These are phyloP conservation scores for Oxystoma pomonae DNA, from an alignment of 2,888 invertebrate genomes.

Conservation along the genomic window DNA sequence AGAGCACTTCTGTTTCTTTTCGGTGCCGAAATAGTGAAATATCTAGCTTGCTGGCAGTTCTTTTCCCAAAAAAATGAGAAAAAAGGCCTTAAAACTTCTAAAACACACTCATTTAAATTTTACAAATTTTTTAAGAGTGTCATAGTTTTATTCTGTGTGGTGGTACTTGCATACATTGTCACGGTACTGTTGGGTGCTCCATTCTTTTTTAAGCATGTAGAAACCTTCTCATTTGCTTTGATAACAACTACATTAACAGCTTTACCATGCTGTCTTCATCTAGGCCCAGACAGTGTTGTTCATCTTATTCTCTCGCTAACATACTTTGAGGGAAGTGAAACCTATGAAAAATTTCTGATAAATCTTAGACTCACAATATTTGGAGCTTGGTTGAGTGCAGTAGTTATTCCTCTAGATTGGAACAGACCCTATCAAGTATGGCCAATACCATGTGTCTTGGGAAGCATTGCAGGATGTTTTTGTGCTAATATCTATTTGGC, in stretches of 20 bases:
- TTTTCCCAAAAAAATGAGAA: constrained; percentile 33
- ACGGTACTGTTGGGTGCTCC: constrained; percentile 69
- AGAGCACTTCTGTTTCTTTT: constrained; percentile 43
- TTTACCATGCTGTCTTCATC: constrained; percentile 58
- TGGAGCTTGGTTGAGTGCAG: constrained; percentile 81
- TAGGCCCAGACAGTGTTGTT: constrained; percentile 57
- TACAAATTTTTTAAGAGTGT: constrained; percentile 31
- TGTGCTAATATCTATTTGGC: constrained; percentile 27
- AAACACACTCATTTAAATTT: constrained; percentile 24
- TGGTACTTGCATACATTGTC: constrained; percentile 54
- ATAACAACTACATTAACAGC: constrained; percentile 60
- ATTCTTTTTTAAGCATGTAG: constrained; percentile 57
- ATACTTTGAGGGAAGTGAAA: constrained; percentile 50
- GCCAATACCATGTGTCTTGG: constrained; percentile 69
- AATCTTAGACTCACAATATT: constrained; percentile 58
- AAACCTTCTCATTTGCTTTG: constrained; percentile 63
- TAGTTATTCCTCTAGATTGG: constrained; percentile 88
- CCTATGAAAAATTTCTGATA: constrained; percentile 55
- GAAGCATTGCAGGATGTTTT: constrained; percentile 61
- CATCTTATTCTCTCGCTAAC: constrained; percentile 54
- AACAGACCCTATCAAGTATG: constrained; percentile 84
- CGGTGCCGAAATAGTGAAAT: constrained; percentile 54
- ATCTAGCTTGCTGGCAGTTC: constrained; percentile 22
- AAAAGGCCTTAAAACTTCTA: constrained; percentile 32
- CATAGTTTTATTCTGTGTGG: constrained; percentile 48